Evolutionary conservation across 2,888 invertebrate species (phyloP).

Genomic region (Lasioglossum calceatum): DNA sequence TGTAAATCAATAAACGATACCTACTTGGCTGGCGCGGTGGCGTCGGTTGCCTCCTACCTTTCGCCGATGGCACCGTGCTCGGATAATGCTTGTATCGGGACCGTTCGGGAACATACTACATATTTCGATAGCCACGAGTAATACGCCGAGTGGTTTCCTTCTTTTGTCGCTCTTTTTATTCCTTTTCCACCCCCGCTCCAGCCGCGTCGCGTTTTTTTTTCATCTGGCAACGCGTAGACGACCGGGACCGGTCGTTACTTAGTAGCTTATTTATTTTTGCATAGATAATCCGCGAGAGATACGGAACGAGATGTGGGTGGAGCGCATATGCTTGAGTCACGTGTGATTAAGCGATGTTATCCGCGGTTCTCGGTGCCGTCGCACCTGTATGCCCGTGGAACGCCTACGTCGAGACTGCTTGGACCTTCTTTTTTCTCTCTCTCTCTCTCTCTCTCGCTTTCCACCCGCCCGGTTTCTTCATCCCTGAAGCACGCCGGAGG

Average conservation of each 20-base stretch:
- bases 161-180: neutral
- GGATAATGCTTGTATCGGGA: slow-evolving; percentile 43
- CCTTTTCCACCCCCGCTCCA: neutral
- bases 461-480: slow-evolving; percentile 39
- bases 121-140: slow-evolving; percentile 65
- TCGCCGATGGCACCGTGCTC: slow-evolving; percentile 57
- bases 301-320: slow-evolving; percentile 80
- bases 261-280: slow-evolving; percentile 82
- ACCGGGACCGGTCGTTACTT: slow-evolving; percentile 68
- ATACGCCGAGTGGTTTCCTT: slow-evolving; percentile 51
- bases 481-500: slow-evolving; percentile 49
- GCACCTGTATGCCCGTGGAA: slow-evolving; percentile 78
- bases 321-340: slow-evolving; percentile 79
- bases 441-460: neutral
- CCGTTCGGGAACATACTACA: slow-evolving; percentile 48
- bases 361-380: slow-evolving; percentile 74
- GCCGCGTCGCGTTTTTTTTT: neutral
- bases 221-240: slow-evolving; percentile 45
- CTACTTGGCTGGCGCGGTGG: slow-evolving; percentile 27
- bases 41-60: slow-evolving; percentile 35
- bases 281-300: slow-evolving; percentile 81
- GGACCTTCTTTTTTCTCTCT: slow-evolving; percentile 34
- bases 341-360: slow-evolving; percentile 83
- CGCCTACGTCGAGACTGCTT: slow-evolving; percentile 75
- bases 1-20: slow-evolving; percentile 74